A percentile compares a stretch with the other conserved stretches of the same genome.
phyloP scores from a whole-genome alignment of 1,140 invertebrate genomes.

The Augochlora pura region DNA sequence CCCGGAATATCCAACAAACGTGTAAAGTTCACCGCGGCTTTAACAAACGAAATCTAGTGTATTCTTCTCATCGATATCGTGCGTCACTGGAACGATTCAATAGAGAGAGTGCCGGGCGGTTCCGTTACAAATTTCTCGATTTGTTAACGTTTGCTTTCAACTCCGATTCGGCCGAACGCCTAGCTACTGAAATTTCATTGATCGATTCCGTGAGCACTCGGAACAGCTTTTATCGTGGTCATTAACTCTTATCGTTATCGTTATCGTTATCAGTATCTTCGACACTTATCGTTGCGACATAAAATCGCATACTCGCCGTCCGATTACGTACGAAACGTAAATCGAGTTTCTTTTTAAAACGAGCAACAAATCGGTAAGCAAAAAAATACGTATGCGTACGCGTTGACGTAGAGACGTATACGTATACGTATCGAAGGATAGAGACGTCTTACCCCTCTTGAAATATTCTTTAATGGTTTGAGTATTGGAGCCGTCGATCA shows the following conservation, averaged over 20 bases:
- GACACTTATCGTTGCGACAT: neutral
- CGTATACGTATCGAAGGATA: constrained; percentile 15
- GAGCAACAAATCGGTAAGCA: constrained; percentile 2
- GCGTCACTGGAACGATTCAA: neutral
- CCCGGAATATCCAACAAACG: no score
- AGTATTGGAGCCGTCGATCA: neutral
- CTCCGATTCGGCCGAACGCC: neutral
- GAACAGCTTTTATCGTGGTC: neutral
- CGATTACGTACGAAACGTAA: neutral
- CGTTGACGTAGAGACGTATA: neutral
- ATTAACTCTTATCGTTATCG: no score
- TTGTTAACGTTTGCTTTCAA: no score
- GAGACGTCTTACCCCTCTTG: constrained; percentile 61
- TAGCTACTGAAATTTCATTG: neutral
- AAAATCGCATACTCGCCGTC: neutral
- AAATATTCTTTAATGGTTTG: constrained; percentile 30
- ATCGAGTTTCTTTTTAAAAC: neutral
- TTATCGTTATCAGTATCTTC: neutral
- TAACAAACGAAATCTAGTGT: no score
- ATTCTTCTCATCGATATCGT: no score
- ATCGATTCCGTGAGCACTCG: neutral
- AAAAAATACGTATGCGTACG: neutral
- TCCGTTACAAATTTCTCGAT: no score
- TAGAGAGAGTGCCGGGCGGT: no score
- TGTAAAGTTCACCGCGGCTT: no score